Evolutionary conservation across 2,888 invertebrate species (phyloP), one percentile per base, ranked within the genome.

Genomic region (Dasypolia templi): DNA sequence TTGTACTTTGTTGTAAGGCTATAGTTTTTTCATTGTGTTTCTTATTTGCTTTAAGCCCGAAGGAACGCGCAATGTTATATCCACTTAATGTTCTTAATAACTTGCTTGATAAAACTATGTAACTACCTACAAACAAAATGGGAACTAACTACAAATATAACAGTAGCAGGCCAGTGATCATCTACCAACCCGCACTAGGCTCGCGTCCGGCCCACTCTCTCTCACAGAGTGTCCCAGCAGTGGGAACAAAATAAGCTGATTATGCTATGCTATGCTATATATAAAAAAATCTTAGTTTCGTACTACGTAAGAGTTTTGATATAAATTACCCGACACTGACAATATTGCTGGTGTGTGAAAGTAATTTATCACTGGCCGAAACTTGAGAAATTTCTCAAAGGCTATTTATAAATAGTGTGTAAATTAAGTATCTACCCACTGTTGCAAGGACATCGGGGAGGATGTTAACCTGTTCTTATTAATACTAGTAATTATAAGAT

Each of bases 341-440:
- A 80, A 70, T 72, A 77, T 87, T 76, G 74, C 69, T 81, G 71
- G 71, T 69, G 71, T 86, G 84, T 71, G 72, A 77, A 80, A 82
- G 86, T 66, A 86, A 86, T 86, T 86, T 86, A 84, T 87, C 87
- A 86, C 83, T 81, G 78, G 71, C 73, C 77, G 56, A 84, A 82
- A 85, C 76, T 85, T 84, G 68, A 42, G 39, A n/a, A 84, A 84
- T 55, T 81, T 87, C 14, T 78, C 66, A 73, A 81, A 84, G 73
- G 56, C 75, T n/a, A n/a, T n/a, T n/a, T n/a, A n/a, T n/a, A n/a
- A n/a, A 85, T 87, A 89, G 86, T 89, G 87, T 66, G 76, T 42
- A 86, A 88, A 90, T 88, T 83, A 87, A 87, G 87, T 84, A 75
- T 73, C 66, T 56, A 42, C 72, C 42, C 44, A 35, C 58, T 63